These are phyloP conservation scores for Ornithoptera priamus DNA, from an alignment of 2,888 invertebrate genomes.

Conservation along the genomic window DNA sequence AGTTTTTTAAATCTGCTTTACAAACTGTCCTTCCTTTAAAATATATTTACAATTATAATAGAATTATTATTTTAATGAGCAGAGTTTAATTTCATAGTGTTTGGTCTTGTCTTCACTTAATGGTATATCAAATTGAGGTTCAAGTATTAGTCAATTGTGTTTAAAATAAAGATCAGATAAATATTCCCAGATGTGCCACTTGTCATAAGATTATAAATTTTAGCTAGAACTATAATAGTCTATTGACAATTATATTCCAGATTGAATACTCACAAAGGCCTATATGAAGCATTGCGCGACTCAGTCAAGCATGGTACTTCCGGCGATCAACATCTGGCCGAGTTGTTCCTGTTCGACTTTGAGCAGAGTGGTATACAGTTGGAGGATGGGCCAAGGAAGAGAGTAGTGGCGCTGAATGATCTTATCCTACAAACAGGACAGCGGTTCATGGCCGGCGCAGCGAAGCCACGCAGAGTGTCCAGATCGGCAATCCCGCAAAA, in stretches of 20 bases:
- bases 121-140: too few species aligned
- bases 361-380: constrained; percentile 98
- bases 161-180: too few species aligned
- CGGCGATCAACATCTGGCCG: constrained; percentile 91
- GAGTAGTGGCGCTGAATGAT: constrained; percentile 93
- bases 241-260: constrained; percentile 61
- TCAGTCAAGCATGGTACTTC: constrained; percentile 88
- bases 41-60: too few species aligned
- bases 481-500: constrained; percentile 84
- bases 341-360: constrained; percentile 96
- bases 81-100: too few species aligned
- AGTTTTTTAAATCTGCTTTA: background rate
- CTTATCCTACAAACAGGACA: constrained; percentile 91
- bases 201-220: too few species aligned
- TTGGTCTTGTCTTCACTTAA: too few species aligned
- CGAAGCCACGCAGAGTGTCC: constrained; percentile 83
- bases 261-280: constrained; percentile 92
- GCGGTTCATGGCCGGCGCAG: constrained; percentile 88
- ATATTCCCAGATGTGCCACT: too few species aligned
- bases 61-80: too few species aligned
- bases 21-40: too few species aligned
- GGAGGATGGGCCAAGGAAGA: constrained; percentile 83
- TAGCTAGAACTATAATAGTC: too few species aligned
- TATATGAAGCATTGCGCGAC: constrained; percentile 88
- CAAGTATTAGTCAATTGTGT: too few species aligned